These are phyloP conservation scores for Thermophis baileyi DNA, from an alignment of 2,113 vertebrate species.

Conservation along the genomic window DNA sequence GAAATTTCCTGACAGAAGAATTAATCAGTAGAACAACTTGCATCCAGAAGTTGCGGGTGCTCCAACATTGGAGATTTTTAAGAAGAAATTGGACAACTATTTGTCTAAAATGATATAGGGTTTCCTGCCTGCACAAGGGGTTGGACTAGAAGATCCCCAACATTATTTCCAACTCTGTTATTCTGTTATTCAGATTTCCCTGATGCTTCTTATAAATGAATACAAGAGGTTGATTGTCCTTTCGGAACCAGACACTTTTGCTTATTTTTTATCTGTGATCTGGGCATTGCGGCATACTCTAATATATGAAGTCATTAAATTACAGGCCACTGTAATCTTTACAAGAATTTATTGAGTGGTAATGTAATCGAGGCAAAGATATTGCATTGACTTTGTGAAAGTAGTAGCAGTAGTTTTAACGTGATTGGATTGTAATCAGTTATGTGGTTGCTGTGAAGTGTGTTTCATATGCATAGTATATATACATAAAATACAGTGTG, in stretches of 20 bases:
- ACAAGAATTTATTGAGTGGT: slow-evolving; percentile 75
- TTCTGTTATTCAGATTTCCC: background rate
- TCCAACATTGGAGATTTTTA: background rate
- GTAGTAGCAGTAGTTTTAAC: slow-evolving; percentile 65
- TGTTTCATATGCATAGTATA: slow-evolving; percentile 10
- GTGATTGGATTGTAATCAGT: slow-evolving; percentile 81
- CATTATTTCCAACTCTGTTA: background rate
- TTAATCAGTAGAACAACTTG: background rate
- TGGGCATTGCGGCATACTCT: slow-evolving; percentile 57
- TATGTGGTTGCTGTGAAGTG: slow-evolving; percentile 66
- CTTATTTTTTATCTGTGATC: slow-evolving; percentile 66
- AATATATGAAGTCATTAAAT: slow-evolving; percentile 75
- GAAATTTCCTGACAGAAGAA: background rate
- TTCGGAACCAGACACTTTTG: slow-evolving; percentile 47
- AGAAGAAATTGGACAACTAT: background rate
- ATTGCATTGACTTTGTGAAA: slow-evolving; percentile 70
- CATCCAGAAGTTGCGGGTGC: background rate
- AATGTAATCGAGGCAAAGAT: slow-evolving; percentile 74
- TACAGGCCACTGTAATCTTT: slow-evolving; percentile 72
- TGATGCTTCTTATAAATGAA: slow-evolving; percentile 22
- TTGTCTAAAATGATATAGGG: background rate
- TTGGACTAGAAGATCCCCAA: background rate
- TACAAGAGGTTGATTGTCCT: slow-evolving; percentile 32
- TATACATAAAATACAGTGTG: background rate
- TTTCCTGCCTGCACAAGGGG: background rate